Evolutionary conservation across 2,113 vertebrate genomes (phyloP).

Genomic region (Chloroceryle aenea): DNA sequence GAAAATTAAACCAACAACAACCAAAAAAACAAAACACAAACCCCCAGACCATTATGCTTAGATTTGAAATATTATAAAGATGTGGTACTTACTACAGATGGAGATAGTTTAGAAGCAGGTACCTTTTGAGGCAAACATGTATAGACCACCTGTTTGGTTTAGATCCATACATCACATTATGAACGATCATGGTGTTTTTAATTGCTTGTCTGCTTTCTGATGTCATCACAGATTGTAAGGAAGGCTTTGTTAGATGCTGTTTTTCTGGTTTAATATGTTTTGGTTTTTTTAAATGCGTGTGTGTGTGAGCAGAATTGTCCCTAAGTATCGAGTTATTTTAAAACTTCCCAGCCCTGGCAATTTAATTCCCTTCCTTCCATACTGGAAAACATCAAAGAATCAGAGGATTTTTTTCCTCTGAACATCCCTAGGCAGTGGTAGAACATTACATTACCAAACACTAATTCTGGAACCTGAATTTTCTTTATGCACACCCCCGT

Average conservation of each 20-base stretch:
- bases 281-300: background rate
- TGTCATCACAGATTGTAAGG: background rate
- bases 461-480: background rate
- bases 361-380: background rate
- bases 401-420: background rate
- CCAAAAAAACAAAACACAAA: no score
- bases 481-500: background rate
- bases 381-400: background rate
- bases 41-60: background rate
- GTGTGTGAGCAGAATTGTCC: background rate
- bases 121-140: background rate
- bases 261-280: background rate
- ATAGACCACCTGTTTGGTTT: background rate
- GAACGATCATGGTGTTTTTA: background rate
- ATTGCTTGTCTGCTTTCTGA: background rate
- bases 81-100: accelerated
- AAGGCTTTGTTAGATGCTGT: background rate
- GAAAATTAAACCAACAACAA: background rate
- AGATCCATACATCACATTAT: background rate
- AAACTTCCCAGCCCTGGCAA: background rate
- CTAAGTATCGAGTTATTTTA: background rate
- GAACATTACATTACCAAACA: background rate
- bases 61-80: background rate
- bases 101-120: background rate
- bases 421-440: background rate